A percentile compares a stretch with the other conserved stretches of the same genome.
Conservation (phyloP, 1,140 invertebrate species). For the Trichonephila inaurata region DNA sequence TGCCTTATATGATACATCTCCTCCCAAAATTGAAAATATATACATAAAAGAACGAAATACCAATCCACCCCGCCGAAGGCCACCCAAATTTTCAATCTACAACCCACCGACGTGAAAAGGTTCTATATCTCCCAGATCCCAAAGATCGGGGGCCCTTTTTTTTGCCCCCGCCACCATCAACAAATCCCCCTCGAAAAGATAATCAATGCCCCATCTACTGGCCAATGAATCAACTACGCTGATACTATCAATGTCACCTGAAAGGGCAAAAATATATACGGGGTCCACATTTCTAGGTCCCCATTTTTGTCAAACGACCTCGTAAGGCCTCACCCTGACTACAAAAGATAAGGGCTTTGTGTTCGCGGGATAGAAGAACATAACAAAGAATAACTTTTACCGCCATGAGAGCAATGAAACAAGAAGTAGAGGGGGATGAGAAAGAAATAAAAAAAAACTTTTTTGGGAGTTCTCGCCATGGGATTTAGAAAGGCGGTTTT, state of each 20-base stretch:
- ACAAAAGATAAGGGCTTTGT: constrained; percentile 57
- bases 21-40: background rate
- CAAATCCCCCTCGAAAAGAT: constrained; percentile 38
- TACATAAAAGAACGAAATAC: background rate
- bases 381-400: constrained; percentile 63
- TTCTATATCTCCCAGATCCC: background rate
- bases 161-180: background rate
- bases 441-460: background rate
- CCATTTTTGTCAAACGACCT: constrained; percentile 17
- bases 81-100: constrained; percentile 32
- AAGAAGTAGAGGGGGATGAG: background rate
- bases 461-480: background rate
- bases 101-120: constrained; percentile 19
- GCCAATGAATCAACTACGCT: constrained; percentile 56
- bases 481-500: constrained; percentile 42
- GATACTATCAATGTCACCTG: constrained; percentile 62
- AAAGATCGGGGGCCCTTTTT: background rate
- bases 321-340: constrained; percentile 6
- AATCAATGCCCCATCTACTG: constrained; percentile 60
- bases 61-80: background rate
- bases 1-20: background rate
- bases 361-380: constrained; percentile 17
- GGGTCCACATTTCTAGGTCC: background rate
- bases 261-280: constrained; percentile 46
- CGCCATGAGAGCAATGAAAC: background rate